Conservation (phyloP, 2,113 vertebrate species). For the Columba janthina region DNA sequence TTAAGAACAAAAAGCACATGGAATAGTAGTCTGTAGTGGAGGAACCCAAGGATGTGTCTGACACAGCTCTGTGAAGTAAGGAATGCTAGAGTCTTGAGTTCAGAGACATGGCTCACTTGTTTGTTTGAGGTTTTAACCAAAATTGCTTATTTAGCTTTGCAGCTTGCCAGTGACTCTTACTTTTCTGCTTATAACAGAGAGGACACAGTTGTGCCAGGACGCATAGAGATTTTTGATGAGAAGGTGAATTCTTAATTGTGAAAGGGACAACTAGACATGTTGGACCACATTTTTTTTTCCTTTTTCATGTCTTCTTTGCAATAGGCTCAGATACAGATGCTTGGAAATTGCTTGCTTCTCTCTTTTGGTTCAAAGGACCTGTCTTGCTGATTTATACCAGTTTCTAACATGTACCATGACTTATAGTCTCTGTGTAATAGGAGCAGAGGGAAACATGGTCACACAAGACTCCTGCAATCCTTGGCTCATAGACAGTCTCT, state of each 20-base stretch:
- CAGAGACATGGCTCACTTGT: background rate
- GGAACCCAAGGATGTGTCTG: background rate
- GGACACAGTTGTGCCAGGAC: background rate
- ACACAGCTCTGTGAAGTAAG: background rate
- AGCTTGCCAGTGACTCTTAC: background rate
- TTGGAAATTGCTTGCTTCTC: background rate
- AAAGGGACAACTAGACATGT: background rate
- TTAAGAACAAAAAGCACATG: background rate
- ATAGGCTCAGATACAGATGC: background rate
- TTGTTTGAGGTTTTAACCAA: constrained; percentile 37
- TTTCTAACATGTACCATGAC: background rate
- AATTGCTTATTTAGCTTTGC: constrained; percentile 34
- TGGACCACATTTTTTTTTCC: background rate
- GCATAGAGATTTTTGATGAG: background rate
- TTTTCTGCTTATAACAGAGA: background rate
- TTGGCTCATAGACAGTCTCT: background rate
- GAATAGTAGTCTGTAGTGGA: background rate
- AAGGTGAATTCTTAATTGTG: background rate
- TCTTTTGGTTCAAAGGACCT: background rate
- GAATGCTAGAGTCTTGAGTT: background rate
- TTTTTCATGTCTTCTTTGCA: background rate
- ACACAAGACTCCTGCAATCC: background rate
- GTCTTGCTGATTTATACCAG: background rate
- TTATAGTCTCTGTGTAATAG: background rate
- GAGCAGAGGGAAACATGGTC: background rate